These are phyloP conservation scores for Arion vulgaris DNA, from an alignment of 1,140 invertebrate species.

Conservation along the genomic window DNA sequence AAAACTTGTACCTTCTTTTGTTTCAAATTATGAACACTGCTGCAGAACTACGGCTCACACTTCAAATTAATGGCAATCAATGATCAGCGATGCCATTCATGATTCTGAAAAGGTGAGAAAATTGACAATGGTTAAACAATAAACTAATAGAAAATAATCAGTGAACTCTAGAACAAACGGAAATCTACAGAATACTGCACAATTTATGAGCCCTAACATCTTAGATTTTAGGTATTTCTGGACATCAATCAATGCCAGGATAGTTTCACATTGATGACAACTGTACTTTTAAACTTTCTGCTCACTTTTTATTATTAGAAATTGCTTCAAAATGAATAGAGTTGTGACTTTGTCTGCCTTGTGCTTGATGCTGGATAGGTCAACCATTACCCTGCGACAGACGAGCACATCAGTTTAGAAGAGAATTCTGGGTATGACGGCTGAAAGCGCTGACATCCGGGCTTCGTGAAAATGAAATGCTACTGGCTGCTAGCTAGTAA, in stretches of 20 bases:
- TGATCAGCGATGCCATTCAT: too few species aligned
- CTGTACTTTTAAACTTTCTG: slow-evolving; percentile 16
- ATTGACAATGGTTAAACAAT: background rate
- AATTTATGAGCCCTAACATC: slow-evolving; percentile 25
- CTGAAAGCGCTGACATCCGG: slow-evolving; percentile 2
- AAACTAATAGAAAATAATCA: background rate
- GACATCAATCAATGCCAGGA: too few species aligned
- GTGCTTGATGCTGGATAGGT: background rate
- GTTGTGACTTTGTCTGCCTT: slow-evolving; percentile 7
- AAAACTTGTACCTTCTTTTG: too few species aligned
- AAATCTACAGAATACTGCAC: slow-evolving; percentile 15
- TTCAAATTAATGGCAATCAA: too few species aligned
- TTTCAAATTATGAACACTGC: too few species aligned
- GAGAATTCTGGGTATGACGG: slow-evolving; percentile 23
- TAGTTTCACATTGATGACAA: background rate
- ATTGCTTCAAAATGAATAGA: background rate
- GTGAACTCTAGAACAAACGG: background rate
- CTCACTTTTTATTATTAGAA: background rate
- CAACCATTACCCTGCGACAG: slow-evolving; percentile 21
- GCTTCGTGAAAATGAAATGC: too few species aligned
- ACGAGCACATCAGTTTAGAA: slow-evolving; percentile 8
- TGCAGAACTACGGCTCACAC: too few species aligned
- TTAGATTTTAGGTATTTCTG: background rate
- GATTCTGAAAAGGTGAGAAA: too few species aligned
- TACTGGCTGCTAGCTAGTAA: too few species aligned